Base-by-base conservation (phyloP, 2,113 vertebrate genomes). In the Theristicus caerulescens region DNA sequence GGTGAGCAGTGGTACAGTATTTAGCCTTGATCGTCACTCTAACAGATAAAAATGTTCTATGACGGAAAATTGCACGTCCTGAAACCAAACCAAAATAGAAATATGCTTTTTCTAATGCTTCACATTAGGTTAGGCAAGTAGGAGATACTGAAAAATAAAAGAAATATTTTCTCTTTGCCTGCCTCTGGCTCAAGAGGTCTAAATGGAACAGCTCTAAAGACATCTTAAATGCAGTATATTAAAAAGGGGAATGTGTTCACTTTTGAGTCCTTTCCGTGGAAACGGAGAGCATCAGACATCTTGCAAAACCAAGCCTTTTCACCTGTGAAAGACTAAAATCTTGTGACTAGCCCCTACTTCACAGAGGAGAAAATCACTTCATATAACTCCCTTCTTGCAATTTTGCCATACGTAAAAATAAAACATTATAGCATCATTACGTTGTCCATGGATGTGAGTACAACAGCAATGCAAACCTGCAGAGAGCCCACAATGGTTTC, bases 391-490 rank as follows among this genome's bases (percentile, higher is more conserved):
- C 36, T 42, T n/a, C 86, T 77, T 34, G 25, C 36, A 82, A 34
- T 44, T 82, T 57, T 71, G 38, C 61, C 62, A 3, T 17, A 31
- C 0, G 8, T 16, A 20, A 26, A 67, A 81, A 77, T 66, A 74
- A 65, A 93, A 42, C 22, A 69, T 81, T 29, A 25, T 1, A 66
- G 49, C 26, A 46, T 44, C 42, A 21, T 74, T 38, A 52, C 1
- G 0, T 2, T 82, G 65, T 51, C 82, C 64, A 6, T 2, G 13
- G 32, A 17, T 46, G 26, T 12, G 36, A 77, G 57, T 24, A n/a
- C 16, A 58, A 47, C 3, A 73, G n/a, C 57, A 77, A 4, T 5
- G 36, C 2, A 0, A 3, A 62, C 34, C 61, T 59, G 59, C 64
- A 58, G 65, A 82, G 31, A 78, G 9, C 25, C n/a, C 29, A 31